Percentiles rank a stretch among this genome's conserved stretches.
phyloP scores from a whole-genome alignment of 2,888 invertebrate species.

The Isoperla grammatica region DNA sequence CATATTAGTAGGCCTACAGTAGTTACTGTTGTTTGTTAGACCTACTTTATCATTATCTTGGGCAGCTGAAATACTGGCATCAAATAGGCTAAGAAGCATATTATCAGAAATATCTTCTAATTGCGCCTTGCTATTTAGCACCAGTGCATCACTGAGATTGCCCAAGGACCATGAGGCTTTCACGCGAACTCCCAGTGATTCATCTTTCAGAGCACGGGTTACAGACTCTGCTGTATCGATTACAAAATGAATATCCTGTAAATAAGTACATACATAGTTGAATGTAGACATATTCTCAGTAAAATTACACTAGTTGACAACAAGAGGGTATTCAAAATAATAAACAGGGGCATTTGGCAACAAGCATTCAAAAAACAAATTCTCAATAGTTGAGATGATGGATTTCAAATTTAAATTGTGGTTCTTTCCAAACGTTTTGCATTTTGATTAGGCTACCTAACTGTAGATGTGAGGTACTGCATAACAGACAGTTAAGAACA shows the following conservation, averaged over 20 bases:
- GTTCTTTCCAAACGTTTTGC: no score
- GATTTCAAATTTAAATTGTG: no score
- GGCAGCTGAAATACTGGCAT: conserved; percentile 59
- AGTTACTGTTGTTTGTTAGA: conserved; percentile 5
- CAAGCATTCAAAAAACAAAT: conserved; percentile 19
- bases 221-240: conserved; percentile 74
- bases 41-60: conserved; percentile 72
- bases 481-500: no score
- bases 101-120: conserved; percentile 61
- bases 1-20: no score
- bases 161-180: conserved; percentile 86
- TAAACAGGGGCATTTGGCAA: conserved; percentile 50
- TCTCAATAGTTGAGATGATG: no score
- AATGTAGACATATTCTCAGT: no score
- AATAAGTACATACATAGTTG: conserved; percentile 6
- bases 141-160: conserved; percentile 76
- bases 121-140: conserved; percentile 52
- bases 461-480: no score
- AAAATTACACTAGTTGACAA: not conserved
- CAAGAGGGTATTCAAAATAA: no score
- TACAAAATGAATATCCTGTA: conserved; percentile 49
- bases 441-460: no score
- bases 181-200: conserved; percentile 60
- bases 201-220: conserved; percentile 58
- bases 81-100: conserved; percentile 62